Base-by-base conservation (phyloP, 2,888 invertebrate genomes). In the Synergus itoensis region DNA sequence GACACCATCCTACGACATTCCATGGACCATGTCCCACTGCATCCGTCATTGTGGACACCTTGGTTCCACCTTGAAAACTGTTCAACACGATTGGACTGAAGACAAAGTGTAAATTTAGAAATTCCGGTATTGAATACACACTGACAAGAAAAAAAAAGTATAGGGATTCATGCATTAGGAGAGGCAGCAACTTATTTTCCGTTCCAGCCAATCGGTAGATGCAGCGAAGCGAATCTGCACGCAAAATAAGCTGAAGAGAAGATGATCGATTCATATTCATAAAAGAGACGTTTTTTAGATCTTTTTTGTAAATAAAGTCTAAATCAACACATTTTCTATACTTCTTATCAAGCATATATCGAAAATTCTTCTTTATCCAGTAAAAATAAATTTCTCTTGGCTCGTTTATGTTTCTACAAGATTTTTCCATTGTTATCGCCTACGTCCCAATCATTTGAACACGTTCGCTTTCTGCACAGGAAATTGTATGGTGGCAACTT, bases 31-130 rank as follows among this genome's bases (percentile, higher is more conserved):
- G 40, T 77, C 77, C 60, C 69, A 76, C 43, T 78, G 78, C 84
- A 88, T 88, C 84, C 81, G 84, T 88, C 87, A 87, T 87, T 82
- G 77, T 81, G 77, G 78, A 80, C 76, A 79, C 53, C 53, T 73
- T 73, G 79, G 60, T 81, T 48, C 43, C 21, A 57, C 28, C 21
- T 57, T 14, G 64, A 64, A 53, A 75, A 73, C 60, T 77, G 48
- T 48, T 48, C 28, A 64, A 60, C 76, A 64, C 40, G 63, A 77
- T 41, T 60, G 28, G 45, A 62, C 45, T 41, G 28, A 63, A 41
- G 48, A 64, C 63, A 77, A 62, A 43, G 62, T 77, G 76, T 63
- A 77, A 63, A 62, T 63, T 63, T 60, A 64, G 63, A 63, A 45
- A 48, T 63, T 76, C 76, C 53, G 48, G 28, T 73, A 40, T 41